These are phyloP conservation scores for Lithobates pipiens DNA, from an alignment of 2,797 vertebrate genomes.

Conservation along the genomic window DNA sequence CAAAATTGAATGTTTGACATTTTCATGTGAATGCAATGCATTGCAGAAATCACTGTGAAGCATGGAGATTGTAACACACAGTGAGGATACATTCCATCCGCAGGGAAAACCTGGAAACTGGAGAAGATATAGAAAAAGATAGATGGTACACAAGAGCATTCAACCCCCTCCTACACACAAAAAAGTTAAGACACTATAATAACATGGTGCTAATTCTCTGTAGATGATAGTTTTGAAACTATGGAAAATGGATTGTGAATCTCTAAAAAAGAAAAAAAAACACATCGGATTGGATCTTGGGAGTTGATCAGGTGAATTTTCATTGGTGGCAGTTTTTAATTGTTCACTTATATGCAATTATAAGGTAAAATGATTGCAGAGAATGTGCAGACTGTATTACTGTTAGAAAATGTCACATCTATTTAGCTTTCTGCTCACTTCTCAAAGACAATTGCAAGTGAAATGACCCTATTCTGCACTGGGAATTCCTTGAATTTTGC, in stretches of 20 bases:
- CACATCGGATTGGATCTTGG: not conserved
- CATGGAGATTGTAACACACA: no score
- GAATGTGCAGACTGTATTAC: constrained; percentile 1
- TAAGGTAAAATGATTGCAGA: not conserved
- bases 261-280: not conserved
- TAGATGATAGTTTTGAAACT: no score
- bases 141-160: no score
- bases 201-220: no score
- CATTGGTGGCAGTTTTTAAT: not conserved
- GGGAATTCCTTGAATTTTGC: constrained; percentile 55
- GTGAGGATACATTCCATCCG: no score
- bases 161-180: no score
- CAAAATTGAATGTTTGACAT: no score
- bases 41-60: no score
- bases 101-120: no score
- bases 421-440: constrained; percentile 57
- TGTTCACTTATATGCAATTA: not conserved
- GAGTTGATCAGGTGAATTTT: not conserved
- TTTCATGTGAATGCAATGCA: no score
- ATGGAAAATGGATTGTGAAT: not conserved
- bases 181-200: no score
- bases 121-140: no score
- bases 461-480: constrained; percentile 51
- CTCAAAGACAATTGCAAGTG: constrained; percentile 60
- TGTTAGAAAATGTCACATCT: constrained; percentile 51